phyloP scores from a whole-genome alignment of 2,888 invertebrate species.

The Synergus umbraculus region DNA sequence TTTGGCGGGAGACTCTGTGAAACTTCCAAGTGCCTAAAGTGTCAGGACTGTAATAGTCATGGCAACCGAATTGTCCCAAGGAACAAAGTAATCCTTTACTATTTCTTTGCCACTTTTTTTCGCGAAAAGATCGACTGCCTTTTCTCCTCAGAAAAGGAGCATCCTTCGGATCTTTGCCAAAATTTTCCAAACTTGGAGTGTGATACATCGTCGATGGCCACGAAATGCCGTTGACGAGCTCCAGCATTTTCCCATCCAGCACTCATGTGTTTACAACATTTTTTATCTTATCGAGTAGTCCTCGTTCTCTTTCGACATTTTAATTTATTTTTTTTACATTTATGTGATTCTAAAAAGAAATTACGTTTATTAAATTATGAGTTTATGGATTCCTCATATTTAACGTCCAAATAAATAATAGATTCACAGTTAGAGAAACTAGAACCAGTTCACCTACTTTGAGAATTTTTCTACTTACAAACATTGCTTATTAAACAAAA shows the following conservation, averaged over 20 bases:
- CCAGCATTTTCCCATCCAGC: conserved; percentile 62
- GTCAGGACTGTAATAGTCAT: conserved; percentile 69
- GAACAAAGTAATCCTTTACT: conserved; percentile 69
- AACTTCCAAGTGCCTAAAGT: conserved; percentile 74
- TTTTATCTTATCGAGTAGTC: conserved; percentile 23
- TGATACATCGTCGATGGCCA: conserved; percentile 65
- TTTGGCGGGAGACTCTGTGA: conserved; percentile 66
- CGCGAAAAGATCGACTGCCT: conserved; percentile 46
- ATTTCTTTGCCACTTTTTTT: conserved; percentile 66
- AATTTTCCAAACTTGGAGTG: conserved; percentile 48
- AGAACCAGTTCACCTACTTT: background rate
- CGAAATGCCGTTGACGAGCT: conserved; percentile 66
- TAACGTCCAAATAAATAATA: background rate
- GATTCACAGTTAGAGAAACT: conserved; percentile 7
- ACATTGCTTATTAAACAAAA: background rate
- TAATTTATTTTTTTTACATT: background rate
- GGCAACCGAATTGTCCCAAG: conserved; percentile 68
- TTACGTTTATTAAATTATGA: background rate
- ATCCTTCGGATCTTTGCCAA: conserved; percentile 55
- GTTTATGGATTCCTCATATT: background rate
- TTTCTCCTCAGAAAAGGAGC: conserved; percentile 56
- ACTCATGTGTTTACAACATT: conserved; percentile 10
- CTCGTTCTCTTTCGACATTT: conserved; percentile 28
- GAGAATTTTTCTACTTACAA: background rate
- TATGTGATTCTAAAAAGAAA: background rate